These are phyloP conservation scores for Miniopterus natalensis DNA, from an alignment of 2,113 vertebrate genomes.

Conservation along the genomic window DNA sequence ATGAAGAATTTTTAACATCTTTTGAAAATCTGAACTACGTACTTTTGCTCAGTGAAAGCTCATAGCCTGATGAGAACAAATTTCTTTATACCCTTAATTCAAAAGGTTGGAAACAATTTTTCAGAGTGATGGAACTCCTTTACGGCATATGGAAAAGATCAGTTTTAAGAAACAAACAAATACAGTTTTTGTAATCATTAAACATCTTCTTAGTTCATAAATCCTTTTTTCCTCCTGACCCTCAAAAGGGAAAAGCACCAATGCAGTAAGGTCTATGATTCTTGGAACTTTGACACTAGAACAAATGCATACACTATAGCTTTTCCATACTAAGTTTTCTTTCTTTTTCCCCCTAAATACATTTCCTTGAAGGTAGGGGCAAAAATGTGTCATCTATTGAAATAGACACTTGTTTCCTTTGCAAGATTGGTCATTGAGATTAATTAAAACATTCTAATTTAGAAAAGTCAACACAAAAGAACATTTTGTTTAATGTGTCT, in stretches of 20 bases:
- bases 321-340: constrained; percentile 36
- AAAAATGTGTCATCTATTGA: background rate
- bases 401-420: constrained; percentile 37
- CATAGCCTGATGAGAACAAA: constrained; percentile 47
- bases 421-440: background rate
- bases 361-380: constrained; percentile 17
- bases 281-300: constrained; percentile 36
- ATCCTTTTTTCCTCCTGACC: constrained; percentile 32
- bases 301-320: background rate
- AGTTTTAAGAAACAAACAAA: constrained; percentile 48
- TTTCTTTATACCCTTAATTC: constrained; percentile 68
- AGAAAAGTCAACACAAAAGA: constrained; percentile 41
- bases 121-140: constrained; percentile 52
- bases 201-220: constrained; percentile 66
- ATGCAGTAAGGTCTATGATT: background rate
- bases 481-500: constrained; percentile 60
- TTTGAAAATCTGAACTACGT: constrained; percentile 29
- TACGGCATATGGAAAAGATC: constrained; percentile 47
- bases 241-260: constrained; percentile 48
- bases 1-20: constrained; percentile 28
- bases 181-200: constrained; percentile 64
- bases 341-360: constrained; percentile 43
- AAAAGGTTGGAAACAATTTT: constrained; percentile 57
- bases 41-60: constrained; percentile 55
- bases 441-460: constrained; percentile 60